A percentile compares a stretch with the other conserved stretches of the same genome.
phyloP scores from a whole-genome alignment of 1,140 invertebrate species.

The Sinella curviseta region DNA sequence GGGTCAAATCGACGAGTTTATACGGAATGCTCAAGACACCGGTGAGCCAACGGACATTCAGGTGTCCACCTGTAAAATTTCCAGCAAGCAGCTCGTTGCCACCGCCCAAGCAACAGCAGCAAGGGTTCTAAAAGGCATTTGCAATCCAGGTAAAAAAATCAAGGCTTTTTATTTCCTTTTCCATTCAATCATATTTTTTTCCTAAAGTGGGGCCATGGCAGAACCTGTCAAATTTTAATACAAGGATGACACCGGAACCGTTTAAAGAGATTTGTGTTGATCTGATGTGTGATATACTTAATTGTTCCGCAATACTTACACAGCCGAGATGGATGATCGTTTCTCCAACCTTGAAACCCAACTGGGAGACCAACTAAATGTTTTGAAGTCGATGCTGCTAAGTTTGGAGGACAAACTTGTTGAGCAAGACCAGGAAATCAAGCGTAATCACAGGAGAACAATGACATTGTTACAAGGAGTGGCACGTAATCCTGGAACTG shows the following conservation, averaged over 20 bases:
- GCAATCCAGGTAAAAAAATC: constrained; percentile 54
- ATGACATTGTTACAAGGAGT: constrained; percentile 26
- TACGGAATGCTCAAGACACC: constrained; percentile 42
- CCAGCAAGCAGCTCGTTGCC: constrained; percentile 56
- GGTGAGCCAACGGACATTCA: constrained; percentile 54
- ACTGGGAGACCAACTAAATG: constrained; percentile 52
- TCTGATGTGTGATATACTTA: too few relatives aligned
- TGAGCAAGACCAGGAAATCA: constrained; percentile 51
- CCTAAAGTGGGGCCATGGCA: too few relatives aligned
- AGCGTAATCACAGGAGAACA: constrained; percentile 30
- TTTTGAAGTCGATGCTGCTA: constrained; percentile 52
- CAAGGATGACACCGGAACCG: too few relatives aligned
- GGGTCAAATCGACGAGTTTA: constrained; percentile 44
- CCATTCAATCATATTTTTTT: not conserved
- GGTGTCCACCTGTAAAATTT: constrained; percentile 56
- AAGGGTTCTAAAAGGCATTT: constrained; percentile 56
- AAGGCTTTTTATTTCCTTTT: not conserved
- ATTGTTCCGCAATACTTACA: not conserved
- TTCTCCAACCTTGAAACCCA: constrained; percentile 52
- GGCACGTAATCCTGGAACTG: constrained; percentile 7
- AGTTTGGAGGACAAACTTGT: constrained; percentile 54
- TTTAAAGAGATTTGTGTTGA: too few relatives aligned
- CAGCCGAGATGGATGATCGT: constrained; percentile 54
- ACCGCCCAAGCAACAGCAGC: constrained; percentile 57
- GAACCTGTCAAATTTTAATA: not conserved